Evolutionary conservation across 1,140 invertebrate species (phyloP), one percentile per base, ranked within the genome.

Genomic region (fruit fly (Drosophila melanogaster)): DNA sequence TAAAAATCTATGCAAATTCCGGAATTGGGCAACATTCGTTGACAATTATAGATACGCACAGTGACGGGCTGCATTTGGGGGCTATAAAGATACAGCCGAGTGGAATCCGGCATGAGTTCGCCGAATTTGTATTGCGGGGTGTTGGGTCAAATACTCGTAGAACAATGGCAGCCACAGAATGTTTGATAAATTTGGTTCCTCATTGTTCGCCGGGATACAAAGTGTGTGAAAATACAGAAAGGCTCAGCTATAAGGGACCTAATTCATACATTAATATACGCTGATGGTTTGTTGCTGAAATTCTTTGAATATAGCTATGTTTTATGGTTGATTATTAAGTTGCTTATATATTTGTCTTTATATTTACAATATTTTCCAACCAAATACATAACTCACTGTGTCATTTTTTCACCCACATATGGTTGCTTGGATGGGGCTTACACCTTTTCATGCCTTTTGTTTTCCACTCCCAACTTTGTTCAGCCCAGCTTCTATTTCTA

Each of bases 31-130:
- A 73, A 78, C 79, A 43, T 72, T 58, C 40, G 59, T 56, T 69
- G 50, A 83, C 79, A 83, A 83, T 83, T 79, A 83, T 76, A 84
- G 79, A 65, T 79, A 79, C 74, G 71, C 62, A 61, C 72, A 58
- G 72, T 64, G 79, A 83, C 70, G 80, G 55, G 55, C 72, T 70
- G 77, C 79, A 83, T 64, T 69, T 70, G 67, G 67, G 49, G 26
- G 24, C 22, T 47, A 24, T 62, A 59, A 65, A 78, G 75, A 78
- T 77, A 77, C 43, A 61, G 43, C 26, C 11, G 17, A 47, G 47
- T 46, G 55, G 66, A 53, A 56, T 44, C 26, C 46, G 37, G 14
- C 41, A 51, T 56, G 37, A 58, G 65, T 47, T 50, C 49, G 59
- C 41, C 59, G 35, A 19, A 58, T 40, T 70, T 70, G 47, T 56